Conservation (phyloP, 2,113 vertebrate species). For the Vidua macroura region DNA sequence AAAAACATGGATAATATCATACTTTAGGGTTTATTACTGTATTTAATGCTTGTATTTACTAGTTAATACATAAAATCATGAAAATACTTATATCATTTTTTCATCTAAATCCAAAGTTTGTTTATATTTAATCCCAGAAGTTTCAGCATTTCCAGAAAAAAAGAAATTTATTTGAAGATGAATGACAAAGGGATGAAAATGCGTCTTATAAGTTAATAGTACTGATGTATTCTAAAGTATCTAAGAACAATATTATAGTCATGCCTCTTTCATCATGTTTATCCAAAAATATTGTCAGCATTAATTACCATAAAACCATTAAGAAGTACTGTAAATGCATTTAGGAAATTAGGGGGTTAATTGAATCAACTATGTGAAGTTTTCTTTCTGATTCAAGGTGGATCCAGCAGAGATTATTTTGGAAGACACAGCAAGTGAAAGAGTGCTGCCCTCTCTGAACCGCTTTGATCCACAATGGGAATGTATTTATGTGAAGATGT, state of each 20-base stretch:
- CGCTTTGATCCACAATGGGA: neutral
- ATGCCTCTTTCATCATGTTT: neutral
- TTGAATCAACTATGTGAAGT: neutral
- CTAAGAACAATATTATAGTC: neutral
- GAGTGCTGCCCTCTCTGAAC: neutral
- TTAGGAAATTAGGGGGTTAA: neutral
- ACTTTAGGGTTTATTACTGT: neutral
- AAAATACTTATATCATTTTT: neutral
- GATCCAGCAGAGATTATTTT: neutral
- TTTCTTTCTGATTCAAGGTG: neutral
- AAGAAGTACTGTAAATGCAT: neutral
- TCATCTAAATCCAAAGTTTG: neutral
- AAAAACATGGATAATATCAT: neutral
- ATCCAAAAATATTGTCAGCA: neutral
- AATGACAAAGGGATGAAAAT: neutral
- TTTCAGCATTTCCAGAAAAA: neutral
- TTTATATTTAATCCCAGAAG: neutral
- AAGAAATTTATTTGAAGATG: neutral
- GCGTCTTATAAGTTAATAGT: neutral
- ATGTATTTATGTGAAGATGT: neutral
- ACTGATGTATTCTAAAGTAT: neutral
- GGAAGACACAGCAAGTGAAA: neutral
- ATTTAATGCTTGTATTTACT: neutral
- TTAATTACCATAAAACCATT: neutral
- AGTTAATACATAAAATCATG: neutral